Conservation (phyloP, 2,888 invertebrate genomes). For the Aphrophora alni region DNA sequence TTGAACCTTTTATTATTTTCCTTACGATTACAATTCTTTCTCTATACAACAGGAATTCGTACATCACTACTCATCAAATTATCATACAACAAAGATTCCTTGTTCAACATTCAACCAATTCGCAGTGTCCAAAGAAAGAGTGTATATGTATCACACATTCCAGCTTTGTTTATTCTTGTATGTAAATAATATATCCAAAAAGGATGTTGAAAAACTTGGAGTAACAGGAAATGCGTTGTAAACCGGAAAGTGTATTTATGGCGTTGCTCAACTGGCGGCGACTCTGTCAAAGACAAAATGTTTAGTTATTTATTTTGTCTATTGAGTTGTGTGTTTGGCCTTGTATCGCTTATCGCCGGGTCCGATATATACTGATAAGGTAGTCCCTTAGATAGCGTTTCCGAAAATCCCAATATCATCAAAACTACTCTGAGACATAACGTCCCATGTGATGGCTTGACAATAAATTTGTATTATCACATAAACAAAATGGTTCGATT, state of each 20-base stretch:
- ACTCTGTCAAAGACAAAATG: not conserved
- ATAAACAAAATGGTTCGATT: too few species aligned
- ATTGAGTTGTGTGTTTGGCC: not conserved
- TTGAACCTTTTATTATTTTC: too few species aligned
- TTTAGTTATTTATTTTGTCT: not conserved
- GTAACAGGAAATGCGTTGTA: not conserved
- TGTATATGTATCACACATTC: not conserved
- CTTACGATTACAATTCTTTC: too few species aligned
- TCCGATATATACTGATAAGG: not conserved
- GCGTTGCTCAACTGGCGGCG: not conserved
- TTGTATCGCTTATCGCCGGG: not conserved
- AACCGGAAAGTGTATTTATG: conserved; percentile 9
- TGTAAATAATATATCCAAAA: not conserved
- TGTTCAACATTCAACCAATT: too few species aligned
- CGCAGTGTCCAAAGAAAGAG: too few species aligned
- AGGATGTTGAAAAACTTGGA: not conserved
- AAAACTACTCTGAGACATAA: too few species aligned
- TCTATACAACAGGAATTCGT: too few species aligned
- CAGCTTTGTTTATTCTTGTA: not conserved
- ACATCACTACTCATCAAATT: too few species aligned
- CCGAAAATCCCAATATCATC: not conserved
- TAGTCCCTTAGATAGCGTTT: not conserved
- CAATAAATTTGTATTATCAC: too few species aligned
- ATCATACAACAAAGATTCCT: too few species aligned
- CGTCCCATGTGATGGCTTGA: too few species aligned